Conservation (phyloP, 2,888 invertebrate species). For the Tipula confusa region DNA sequence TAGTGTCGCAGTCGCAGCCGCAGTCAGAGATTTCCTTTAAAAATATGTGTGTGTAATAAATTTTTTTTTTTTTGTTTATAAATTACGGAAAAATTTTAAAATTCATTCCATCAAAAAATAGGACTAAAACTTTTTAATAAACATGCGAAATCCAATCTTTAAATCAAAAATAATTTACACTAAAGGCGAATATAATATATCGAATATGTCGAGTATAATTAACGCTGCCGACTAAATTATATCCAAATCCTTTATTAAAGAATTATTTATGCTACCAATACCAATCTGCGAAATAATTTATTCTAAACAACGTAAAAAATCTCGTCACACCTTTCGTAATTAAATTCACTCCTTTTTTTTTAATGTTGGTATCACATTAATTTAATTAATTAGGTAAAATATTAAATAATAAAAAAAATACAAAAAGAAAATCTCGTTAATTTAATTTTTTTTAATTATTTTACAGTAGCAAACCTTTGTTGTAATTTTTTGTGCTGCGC, state of each 20-base stretch:
- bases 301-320: neutral
- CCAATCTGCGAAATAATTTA: neutral
- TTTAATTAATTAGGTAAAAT: neutral
- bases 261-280: too few relatives aligned
- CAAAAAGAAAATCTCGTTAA: neutral
- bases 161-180: neutral
- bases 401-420: neutral
- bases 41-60: neutral
- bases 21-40: neutral
- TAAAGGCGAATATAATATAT: neutral
- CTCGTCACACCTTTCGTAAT: neutral
- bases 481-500: conserved; percentile 62
- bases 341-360: neutral
- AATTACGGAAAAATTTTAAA: neutral
- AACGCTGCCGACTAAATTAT: neutral
- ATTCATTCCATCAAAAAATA: neutral
- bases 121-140: neutral
- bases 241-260: too few relatives aligned
- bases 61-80: too few relatives aligned
- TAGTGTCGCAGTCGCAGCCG: neutral
- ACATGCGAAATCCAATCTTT: neutral
- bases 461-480: conserved; percentile 56
- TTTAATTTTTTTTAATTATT: neutral
- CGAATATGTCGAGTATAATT: neutral
- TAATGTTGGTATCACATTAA: neutral